phyloP scores from a whole-genome alignment of 2,797 vertebrate genomes.

The Denticeps clupeoides region DNA sequence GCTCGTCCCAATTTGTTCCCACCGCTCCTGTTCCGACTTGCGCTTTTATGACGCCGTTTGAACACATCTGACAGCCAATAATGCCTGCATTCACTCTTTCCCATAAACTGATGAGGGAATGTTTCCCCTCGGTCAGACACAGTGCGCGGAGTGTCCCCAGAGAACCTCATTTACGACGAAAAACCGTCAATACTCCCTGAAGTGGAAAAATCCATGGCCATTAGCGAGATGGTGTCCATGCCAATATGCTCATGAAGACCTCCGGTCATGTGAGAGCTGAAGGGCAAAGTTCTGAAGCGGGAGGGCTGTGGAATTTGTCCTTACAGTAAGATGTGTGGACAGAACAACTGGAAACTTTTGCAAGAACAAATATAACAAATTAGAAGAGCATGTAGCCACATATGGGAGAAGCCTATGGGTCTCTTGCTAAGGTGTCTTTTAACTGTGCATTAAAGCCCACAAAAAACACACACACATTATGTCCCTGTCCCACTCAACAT shows the following conservation, averaged over 20 bases:
- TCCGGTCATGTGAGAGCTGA: slow-evolving; percentile 10
- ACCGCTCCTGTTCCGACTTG: neutral
- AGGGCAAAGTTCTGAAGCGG: slow-evolving; percentile 1
- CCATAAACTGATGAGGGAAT: neutral
- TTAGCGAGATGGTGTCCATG: slow-evolving; percentile 30
- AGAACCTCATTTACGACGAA: slow-evolving; percentile 36
- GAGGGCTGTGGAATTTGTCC: too few relatives aligned
- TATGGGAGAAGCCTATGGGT: too few relatives aligned
- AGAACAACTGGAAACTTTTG: too few relatives aligned
- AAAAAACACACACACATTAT: too few relatives aligned
- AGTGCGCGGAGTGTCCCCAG: slow-evolving; percentile 19
- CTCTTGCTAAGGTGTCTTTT: too few relatives aligned
- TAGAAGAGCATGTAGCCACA: too few relatives aligned
- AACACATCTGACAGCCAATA: neutral
- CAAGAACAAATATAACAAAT: too few relatives aligned
- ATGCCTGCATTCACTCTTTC: slow-evolving; percentile 1
- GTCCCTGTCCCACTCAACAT: too few relatives aligned
- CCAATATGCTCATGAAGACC: slow-evolving; percentile 32
- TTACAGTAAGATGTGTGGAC: too few relatives aligned
- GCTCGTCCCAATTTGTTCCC: too few relatives aligned
- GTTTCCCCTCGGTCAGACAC: slow-evolving; percentile 3
- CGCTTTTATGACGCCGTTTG: neutral
- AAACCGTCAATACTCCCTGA: slow-evolving; percentile 41
- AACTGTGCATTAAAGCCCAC: too few relatives aligned
- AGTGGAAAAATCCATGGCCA: slow-evolving; percentile 51